Conservation (phyloP, 1,140 invertebrate genomes). For the Laodelphax striatellus region DNA sequence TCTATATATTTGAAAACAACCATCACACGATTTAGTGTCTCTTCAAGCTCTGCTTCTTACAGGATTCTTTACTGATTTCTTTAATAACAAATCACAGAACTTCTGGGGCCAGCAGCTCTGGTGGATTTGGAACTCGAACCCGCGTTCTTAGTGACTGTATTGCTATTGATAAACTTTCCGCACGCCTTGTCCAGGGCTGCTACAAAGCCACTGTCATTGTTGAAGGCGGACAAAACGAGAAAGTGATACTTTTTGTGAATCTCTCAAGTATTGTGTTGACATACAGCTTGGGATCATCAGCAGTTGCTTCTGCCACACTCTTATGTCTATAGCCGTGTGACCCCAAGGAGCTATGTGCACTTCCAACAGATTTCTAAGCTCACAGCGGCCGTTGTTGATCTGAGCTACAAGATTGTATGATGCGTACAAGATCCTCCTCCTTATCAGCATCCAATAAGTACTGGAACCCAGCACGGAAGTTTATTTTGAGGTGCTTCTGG, state of each 20-base stretch:
- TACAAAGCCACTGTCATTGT: constrained; percentile 94
- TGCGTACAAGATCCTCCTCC: constrained; percentile 87
- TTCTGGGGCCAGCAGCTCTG: constrained; percentile 93
- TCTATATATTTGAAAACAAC: constrained; percentile 99
- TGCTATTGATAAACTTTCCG: constrained; percentile 94
- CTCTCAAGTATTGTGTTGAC: constrained; percentile 92
- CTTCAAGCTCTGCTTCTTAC: constrained; percentile 97
- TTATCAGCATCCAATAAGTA: constrained; percentile 90
- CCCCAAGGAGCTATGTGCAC: constrained; percentile 91
- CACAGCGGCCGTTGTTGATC: constrained; percentile 83
- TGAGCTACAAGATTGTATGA: constrained; percentile 91
- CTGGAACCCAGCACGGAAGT: constrained; percentile 97
- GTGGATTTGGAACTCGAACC: constrained; percentile 89
- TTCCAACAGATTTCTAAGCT: constrained; percentile 80
- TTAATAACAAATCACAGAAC: constrained; percentile 94
- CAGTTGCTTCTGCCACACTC: constrained; percentile 71
- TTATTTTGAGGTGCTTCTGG: constrained; percentile 90
- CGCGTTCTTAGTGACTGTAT: constrained; percentile 77
- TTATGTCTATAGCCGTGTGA: constrained; percentile 81
- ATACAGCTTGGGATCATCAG: constrained; percentile 90
- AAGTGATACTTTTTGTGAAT: constrained; percentile 97
- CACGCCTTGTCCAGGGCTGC: constrained; percentile 95
- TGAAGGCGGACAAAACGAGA: constrained; percentile 86
- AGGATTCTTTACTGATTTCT: constrained; percentile 96
- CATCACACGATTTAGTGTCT: constrained; percentile 97